Percentiles rank a stretch among this genome's conserved stretches.
Conservation (phyloP, 2,888 invertebrate species). For the Lucinisca nassula region DNA sequence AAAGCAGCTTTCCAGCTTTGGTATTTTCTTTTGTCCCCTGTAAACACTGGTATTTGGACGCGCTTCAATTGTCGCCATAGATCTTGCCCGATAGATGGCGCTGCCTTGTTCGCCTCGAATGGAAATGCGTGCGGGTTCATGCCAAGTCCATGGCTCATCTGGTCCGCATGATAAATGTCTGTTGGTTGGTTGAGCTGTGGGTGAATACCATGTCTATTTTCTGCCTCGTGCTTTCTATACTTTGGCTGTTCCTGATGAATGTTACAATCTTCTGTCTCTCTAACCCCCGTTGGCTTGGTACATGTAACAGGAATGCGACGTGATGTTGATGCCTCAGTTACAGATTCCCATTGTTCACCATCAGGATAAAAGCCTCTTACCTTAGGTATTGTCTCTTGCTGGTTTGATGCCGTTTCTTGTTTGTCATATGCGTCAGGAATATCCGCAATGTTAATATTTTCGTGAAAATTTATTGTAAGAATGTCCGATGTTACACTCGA, state of each 20-base stretch:
- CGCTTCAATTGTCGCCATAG: slow-evolving; percentile 58
- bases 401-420: not conserved
- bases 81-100: slow-evolving; percentile 31
- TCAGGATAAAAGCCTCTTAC: not conserved
- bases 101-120: not conserved
- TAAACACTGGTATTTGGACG: slow-evolving; percentile 54
- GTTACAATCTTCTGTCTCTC: not conserved
- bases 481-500: slow-evolving; percentile 13
- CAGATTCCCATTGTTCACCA: not conserved
- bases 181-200: not conserved
- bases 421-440: not conserved
- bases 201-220: not conserved
- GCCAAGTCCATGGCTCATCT: not conserved
- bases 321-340: not conserved
- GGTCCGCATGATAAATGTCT: not conserved
- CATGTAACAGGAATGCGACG: not conserved
- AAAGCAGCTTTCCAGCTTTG: slow-evolving; percentile 53
- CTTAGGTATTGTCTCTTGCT: not conserved
- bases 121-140: not conserved
- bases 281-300: not conserved
- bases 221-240: not conserved
- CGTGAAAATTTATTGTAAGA: not conserved
- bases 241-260: not conserved
- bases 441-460: not conserved
- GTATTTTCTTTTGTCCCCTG: slow-evolving; percentile 56